Evolutionary conservation across 2,797 vertebrate genomes (phyloP), one percentile per base, ranked within the genome.

Genomic region (Eospalax fontanierii): DNA sequence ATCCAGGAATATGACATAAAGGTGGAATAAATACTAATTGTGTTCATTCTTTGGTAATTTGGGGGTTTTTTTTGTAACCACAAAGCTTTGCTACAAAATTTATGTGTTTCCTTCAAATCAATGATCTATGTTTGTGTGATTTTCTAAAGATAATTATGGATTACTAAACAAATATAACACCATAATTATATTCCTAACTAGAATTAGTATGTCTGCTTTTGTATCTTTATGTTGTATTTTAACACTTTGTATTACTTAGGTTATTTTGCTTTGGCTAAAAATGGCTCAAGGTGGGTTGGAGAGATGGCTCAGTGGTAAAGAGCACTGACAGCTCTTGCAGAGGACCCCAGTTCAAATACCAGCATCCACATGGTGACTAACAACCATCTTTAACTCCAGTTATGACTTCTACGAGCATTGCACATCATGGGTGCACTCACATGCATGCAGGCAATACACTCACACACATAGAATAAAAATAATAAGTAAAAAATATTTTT

Each of bases 1-100:
- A 98, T 98, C 97, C 98, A 98, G 98, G 98, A 98, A 97, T 98
- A 98, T 98, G 98, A 98, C 97, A 97, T 98, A 99, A 99, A 99
- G 99, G 99, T 98, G 99, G 99, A 99, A 99, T 99, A 99, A 98
- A 99, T 98, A 97, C 98, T 96, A 98, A 98, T 99, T 98, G 98
- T 98, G 98, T 98, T 98, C 98, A 98, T 98, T 99, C 98, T 99
- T 99, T 98, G 98, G 98, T 99, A 99, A 99, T 98, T 99, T n/a
- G n/a, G n/a, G n/a, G n/a, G n/a, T n/a, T n/a, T n/a, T n/a, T n/a
- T n/a, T n/a, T 98, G 98, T 99, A 99, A 99, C 99, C 99, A 99
- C 99, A 98, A 98, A 99, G 98, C 98, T 98, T 99, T 99, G 98
- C 98, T 98, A 98, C 96, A 97, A 96, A n/a, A 98, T 98, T 99